These are phyloP conservation scores for Thymelicus lineola DNA, from an alignment of 2,888 invertebrate species.

Conservation along the genomic window DNA sequence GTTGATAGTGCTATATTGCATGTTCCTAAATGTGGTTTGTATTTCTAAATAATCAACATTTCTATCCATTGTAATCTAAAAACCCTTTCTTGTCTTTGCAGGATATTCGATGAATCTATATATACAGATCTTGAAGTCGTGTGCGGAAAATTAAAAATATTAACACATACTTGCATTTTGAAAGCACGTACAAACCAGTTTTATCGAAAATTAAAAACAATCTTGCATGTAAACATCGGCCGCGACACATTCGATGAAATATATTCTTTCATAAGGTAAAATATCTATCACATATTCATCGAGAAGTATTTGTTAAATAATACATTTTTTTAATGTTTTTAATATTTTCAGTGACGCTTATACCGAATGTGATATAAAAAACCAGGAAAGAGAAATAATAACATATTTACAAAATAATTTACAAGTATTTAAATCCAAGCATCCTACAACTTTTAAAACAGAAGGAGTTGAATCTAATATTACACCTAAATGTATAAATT, in stretches of 20 bases:
- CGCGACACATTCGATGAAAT: constrained; percentile 81
- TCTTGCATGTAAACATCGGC: constrained; percentile 80
- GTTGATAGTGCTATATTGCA: too few species aligned
- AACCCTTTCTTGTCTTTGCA: constrained; percentile 62
- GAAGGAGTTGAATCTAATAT: constrained; percentile 64
- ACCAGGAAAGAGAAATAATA: constrained; percentile 79
- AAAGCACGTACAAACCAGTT: constrained; percentile 85
- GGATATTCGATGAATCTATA: constrained; percentile 86
- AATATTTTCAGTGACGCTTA: constrained; percentile 77
- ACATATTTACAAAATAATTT: constrained; percentile 67
- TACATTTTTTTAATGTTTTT: neutral
- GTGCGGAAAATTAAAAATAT: constrained; percentile 84
- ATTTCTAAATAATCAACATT: too few species aligned
- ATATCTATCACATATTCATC: constrained; percentile 11
- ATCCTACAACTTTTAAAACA: constrained; percentile 41
- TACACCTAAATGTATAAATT: constrained; percentile 72
- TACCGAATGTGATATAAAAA: constrained; percentile 76
- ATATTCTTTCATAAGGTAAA: constrained; percentile 82
- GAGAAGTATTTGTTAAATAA: constrained; percentile 17
- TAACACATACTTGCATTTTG: constrained; percentile 86
- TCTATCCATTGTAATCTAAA: neutral
- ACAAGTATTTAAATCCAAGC: constrained; percentile 48
- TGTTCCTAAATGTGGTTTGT: too few species aligned
- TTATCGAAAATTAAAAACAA: constrained; percentile 82
- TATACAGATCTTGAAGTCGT: constrained; percentile 86